Evolutionary conservation across 2,888 invertebrate genomes (phyloP).

Genomic region (Colletes collaris): DNA sequence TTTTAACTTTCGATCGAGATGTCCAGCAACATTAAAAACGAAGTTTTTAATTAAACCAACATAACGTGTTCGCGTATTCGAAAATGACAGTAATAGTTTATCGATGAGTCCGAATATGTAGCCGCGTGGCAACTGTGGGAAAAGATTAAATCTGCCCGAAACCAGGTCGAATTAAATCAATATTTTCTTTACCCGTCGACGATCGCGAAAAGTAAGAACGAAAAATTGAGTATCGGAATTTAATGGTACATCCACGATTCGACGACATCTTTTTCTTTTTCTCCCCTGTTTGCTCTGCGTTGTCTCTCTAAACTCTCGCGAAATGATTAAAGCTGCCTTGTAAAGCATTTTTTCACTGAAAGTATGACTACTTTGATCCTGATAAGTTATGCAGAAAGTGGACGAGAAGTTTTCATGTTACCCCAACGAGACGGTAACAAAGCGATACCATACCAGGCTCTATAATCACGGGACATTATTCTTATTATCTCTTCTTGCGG

Average conservation of each 20-base stretch:
- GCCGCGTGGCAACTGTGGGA: too few relatives aligned
- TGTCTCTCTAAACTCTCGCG: not conserved
- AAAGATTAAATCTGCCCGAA: not conserved
- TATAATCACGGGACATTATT: constrained; percentile 76
- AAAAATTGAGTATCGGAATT: not conserved
- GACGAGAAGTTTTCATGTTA: constrained; percentile 58
- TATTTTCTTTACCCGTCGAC: not conserved
- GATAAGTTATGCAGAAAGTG: constrained; percentile 66
- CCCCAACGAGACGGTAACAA: constrained; percentile 63
- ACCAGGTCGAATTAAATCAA: not conserved
- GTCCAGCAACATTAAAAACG: too few relatives aligned
- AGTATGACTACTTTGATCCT: constrained; percentile 48
- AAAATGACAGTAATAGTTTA: too few relatives aligned
- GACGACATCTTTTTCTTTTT: not conserved
- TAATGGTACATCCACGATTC: not conserved
- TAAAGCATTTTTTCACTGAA: constrained; percentile 33
- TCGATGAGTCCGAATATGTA: too few relatives aligned
- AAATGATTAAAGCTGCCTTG: too few relatives aligned
- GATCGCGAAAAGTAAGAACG: not conserved
- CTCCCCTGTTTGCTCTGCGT: not conserved
- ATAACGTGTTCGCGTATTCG: too few relatives aligned
- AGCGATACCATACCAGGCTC: constrained; percentile 67
- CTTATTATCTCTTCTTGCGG: constrained; percentile 73
- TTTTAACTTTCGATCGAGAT: constrained; percentile 4
- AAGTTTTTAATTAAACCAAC: too few relatives aligned